These are phyloP conservation scores for Bujurquina vittata DNA, from an alignment of 2,113 vertebrate genomes.

Conservation along the genomic window DNA sequence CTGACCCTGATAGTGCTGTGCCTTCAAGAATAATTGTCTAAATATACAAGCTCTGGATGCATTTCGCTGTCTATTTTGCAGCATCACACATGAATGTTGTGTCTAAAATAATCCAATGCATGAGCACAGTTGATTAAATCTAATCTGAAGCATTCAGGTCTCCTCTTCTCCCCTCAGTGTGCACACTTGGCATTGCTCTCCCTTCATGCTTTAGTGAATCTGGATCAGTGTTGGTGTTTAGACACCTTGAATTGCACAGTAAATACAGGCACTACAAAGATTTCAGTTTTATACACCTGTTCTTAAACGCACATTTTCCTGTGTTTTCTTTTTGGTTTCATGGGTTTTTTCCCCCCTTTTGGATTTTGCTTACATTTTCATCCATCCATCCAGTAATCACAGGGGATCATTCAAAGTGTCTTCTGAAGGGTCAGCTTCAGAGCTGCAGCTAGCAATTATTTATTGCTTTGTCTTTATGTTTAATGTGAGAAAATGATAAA, in stretches of 20 bases:
- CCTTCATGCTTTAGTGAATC: constrained; percentile 23
- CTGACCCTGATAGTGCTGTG: constrained; percentile 11
- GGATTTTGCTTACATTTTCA: neutral
- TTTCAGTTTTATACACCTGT: neutral
- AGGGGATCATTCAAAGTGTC: neutral
- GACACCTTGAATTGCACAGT: neutral
- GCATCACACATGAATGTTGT: neutral
- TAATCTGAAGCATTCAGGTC: neutral
- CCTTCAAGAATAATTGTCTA: constrained; percentile 15
- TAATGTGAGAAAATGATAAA: constrained; percentile 4
- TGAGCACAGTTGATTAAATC: neutral
- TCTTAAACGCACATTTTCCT: neutral
- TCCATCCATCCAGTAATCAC: neutral
- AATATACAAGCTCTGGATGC: neutral
- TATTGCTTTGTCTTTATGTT: neutral
- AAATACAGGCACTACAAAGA: neutral
- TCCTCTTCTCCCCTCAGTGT: neutral
- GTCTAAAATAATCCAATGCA: neutral
- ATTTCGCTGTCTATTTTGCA: neutral
- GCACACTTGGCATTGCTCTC: neutral
- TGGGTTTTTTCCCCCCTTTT: neutral
- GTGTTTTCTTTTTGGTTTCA: neutral
- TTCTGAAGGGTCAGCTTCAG: neutral
- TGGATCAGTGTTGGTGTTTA: constrained; percentile 20
- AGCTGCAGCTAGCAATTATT: neutral